These are phyloP conservation scores for Poliocrania exsul DNA, from an alignment of 2,797 vertebrate genomes.

Conservation along the genomic window DNA sequence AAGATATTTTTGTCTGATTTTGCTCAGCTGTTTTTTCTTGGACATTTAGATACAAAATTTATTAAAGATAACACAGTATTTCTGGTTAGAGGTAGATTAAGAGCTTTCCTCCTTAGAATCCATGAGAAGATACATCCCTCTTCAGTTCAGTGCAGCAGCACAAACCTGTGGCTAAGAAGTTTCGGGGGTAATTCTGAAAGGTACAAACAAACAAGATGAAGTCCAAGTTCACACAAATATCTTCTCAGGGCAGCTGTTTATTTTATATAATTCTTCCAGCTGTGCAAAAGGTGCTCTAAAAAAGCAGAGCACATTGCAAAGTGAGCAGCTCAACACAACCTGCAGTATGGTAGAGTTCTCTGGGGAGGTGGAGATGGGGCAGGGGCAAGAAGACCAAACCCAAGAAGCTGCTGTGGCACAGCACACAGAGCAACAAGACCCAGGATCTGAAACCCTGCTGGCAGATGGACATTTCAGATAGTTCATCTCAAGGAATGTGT, in stretches of 20 bases:
- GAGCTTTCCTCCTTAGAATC: background rate
- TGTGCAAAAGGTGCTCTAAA: constrained; percentile 24
- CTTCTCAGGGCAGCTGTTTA: background rate
- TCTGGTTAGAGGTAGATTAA: background rate
- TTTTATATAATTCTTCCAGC: constrained; percentile 7
- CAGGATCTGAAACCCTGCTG: background rate
- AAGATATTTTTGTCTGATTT: background rate
- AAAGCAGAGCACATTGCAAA: background rate
- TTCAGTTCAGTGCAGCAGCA: background rate
- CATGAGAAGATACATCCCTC: background rate
- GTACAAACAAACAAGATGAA: background rate
- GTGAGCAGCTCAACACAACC: background rate
- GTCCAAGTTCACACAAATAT: background rate
- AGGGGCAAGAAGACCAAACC: background rate
- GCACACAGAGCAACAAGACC: background rate
- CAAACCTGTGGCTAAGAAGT: background rate
- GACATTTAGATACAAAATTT: background rate
- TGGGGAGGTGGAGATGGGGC: accelerated
- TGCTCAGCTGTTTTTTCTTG: background rate
- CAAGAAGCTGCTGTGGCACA: background rate
- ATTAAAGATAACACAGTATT: background rate
- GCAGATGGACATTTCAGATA: background rate
- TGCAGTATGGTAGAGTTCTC: background rate
- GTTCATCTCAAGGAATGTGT: background rate
- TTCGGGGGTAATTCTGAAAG: background rate